Conservation (phyloP, 2,888 invertebrate species). For the Drosophila nigricruria region DNA sequence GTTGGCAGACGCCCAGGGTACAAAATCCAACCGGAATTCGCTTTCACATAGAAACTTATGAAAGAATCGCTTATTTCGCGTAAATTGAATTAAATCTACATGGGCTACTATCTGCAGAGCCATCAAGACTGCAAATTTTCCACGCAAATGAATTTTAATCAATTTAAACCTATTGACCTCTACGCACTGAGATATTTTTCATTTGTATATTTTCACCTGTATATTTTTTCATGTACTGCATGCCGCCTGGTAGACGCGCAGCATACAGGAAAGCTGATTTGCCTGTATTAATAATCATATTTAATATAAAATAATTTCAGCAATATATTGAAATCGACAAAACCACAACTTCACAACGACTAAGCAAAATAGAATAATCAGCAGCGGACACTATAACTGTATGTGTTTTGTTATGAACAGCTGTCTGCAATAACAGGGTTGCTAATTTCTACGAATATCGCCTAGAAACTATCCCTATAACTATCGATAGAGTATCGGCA, state of each 20-base stretch:
- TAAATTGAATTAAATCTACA: constrained; percentile 49
- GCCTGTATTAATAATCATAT: constrained; percentile 48
- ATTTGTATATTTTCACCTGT: constrained; percentile 47
- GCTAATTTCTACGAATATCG: constrained; percentile 9
- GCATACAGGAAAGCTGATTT: constrained; percentile 35
- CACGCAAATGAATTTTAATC: constrained; percentile 31
- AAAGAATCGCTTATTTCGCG: constrained; percentile 21
- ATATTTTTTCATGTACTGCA: constrained; percentile 41
- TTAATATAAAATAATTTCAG: background rate
- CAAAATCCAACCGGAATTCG: constrained; percentile 36
- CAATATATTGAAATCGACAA: constrained; percentile 1
- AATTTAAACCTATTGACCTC: constrained; percentile 61
- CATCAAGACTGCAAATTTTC: too few relatives aligned
- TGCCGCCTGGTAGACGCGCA: constrained; percentile 28
- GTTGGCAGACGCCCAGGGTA: constrained; percentile 40
- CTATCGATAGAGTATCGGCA: background rate
- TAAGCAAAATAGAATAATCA: constrained; percentile 42
- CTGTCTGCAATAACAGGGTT: constrained; percentile 12
- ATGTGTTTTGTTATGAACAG: constrained; percentile 25
- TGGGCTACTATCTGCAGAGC: constrained; percentile 21
- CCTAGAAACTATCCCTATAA: constrained; percentile 20
- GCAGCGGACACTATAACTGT: constrained; percentile 5
- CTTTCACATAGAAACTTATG: background rate
- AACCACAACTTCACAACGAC: constrained; percentile 40
- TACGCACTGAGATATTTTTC: background rate